These are phyloP conservation scores for Melanotaenia parkinsoni DNA, from an alignment of 2,797 vertebrate genomes.

Conservation along the genomic window DNA sequence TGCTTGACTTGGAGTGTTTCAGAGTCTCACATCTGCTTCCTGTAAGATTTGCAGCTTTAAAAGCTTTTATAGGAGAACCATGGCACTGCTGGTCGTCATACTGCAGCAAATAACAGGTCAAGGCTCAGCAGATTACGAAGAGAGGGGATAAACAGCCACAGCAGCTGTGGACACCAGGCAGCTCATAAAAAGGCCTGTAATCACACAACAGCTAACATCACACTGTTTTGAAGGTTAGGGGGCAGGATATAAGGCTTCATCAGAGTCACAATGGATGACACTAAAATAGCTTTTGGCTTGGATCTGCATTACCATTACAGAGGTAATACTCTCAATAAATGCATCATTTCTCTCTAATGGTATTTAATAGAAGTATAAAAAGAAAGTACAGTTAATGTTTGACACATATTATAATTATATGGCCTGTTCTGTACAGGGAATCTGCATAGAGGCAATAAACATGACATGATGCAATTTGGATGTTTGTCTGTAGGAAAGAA, in stretches of 20 bases:
- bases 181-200: slow-evolving; percentile 40
- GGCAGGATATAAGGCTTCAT: slow-evolving; percentile 22
- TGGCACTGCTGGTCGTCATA: slow-evolving; percentile 31
- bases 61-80: slow-evolving; percentile 58
- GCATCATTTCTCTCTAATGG: not conserved
- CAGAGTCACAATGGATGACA: slow-evolving; percentile 5
- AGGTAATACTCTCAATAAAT: not conserved
- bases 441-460: slow-evolving; percentile 3
- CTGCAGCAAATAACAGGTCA: slow-evolving; percentile 64
- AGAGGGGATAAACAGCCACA: slow-evolving; percentile 68
- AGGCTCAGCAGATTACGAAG: slow-evolving; percentile 75
- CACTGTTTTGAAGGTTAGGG: slow-evolving; percentile 25
- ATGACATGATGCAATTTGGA: slow-evolving; percentile 2
- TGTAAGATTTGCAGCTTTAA: slow-evolving; percentile 70
- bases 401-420: slow-evolving; percentile 16
- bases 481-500: not conserved
- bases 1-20: slow-evolving; percentile 38
- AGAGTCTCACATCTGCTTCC: slow-evolving; percentile 62
- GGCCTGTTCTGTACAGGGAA: not conserved
- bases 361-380: not conserved
- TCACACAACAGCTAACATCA: slow-evolving; percentile 27
- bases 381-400: not conserved
- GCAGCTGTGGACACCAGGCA: slow-evolving; percentile 55
- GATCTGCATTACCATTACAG: not conserved
- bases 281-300: not conserved